Evolutionary conservation across 2,113 vertebrate species (phyloP), one percentile per base, ranked within the genome.

Genomic region (Neolamprologus brichardi): DNA sequence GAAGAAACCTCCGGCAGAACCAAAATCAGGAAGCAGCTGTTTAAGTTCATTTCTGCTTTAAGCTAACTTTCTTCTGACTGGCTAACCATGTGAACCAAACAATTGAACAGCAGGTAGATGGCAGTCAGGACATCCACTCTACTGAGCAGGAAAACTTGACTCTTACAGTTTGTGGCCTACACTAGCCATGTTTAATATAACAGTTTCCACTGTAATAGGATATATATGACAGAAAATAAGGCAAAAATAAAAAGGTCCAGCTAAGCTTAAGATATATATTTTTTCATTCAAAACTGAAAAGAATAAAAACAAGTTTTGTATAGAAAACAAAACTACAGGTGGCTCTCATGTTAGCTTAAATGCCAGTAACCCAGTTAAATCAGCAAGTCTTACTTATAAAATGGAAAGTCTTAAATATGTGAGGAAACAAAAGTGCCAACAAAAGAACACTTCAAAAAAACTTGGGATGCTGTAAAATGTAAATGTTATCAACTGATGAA

Each of bases 141-240:
- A 64, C 30, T 64, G 17, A 64, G 30, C 18, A n/a, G 17, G 30
- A 64, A 0, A 37, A 64, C 17, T 2, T 64, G 60, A 64, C 6
- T n/a, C 3, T 13, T 37, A n/a, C 10, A 64, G 60, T 34, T 37
- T n/a, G 17, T 64, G 60, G 60, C 32, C 10, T 64, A 37, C 30
- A n/a, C 18, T 64, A 1, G 60, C 30, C 30, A 64, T 37, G 60
- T 64, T 64, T 64, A 64, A 64, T 64, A n/a, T 37, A 12, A 18
- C 17, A n/a, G 0, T 18, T n/a, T n/a, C 32, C 32, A 37, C 10
- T 64, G 17, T 34, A 64, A 37, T n/a, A 64, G 0, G 60, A 34
- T 64, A 34, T 64, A 34, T 64, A 64, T 64, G 32, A 37, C 30
- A 64, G 1, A 62, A 64, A n/a, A 64, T 34, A 34, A 62, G 28